Base-by-base conservation (phyloP, 1,140 invertebrate genomes). In the Akabosia matsudoensis region DNA sequence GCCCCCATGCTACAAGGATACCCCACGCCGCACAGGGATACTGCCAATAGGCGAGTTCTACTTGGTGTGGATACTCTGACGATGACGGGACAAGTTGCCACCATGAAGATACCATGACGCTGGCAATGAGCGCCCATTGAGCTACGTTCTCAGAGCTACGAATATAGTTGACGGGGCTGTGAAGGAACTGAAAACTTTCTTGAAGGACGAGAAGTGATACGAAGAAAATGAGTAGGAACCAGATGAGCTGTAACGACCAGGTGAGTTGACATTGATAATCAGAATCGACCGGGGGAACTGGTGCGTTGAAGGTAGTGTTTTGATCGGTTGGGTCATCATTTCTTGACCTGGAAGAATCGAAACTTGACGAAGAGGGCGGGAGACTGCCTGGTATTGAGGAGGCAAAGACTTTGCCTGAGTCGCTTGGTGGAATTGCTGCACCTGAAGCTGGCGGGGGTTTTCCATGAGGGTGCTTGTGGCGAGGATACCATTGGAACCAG, bases 21-120 rank as follows among this genome's bases (percentile, higher is more conserved):
- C 90, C 90, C 45, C 93, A 45, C 0, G 93, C 93, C 0, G 91
- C 91, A 13, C 92, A 87, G 80, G 93, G 92, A 83, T 93, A 93
- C 82, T 94, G 93, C 91, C 93, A 94, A 1, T 33, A 33, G n/a
- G 54, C 30, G 4, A 54, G 18, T 16, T 77, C 18, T 26, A 70
- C 37, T n/a, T 72, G 51, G 28, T 56, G 70, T 31, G 2, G 4
- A 72, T 77, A 79, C n/a, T 77, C 74, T 24, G 37, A 45, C 7
- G 7, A 10, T 18, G 37, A 10, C 7, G 7, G 7, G 37, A 7
- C 37, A 18, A 45, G 7, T n/a, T n/a, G n/a, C n/a, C n/a, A n/a
- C 37, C 37, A 45, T 45, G 37, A 45, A 18, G 78, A 64, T 22
- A 76, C 24, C 1, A 22, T 26, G 18, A 92, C 87, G 80, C 88